phyloP scores from a whole-genome alignment of 2,888 invertebrate genomes.

The Brachylomia viminalis region DNA sequence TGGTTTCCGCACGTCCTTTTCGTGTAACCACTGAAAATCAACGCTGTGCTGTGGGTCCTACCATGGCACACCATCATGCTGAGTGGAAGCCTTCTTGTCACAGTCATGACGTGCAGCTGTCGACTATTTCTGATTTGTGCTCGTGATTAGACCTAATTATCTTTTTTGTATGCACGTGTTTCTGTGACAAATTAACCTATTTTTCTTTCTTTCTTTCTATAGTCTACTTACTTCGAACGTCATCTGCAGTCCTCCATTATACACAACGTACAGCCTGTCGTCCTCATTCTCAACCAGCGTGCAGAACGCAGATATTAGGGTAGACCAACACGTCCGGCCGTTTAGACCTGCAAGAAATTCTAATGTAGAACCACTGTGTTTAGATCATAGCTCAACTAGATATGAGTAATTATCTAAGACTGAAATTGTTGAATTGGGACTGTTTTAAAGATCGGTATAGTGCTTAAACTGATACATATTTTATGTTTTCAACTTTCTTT shows the following conservation, averaged over 20 bases:
- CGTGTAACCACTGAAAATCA: too few species aligned
- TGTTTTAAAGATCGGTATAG: not conserved
- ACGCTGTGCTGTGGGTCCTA: too few species aligned
- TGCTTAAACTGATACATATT: not conserved
- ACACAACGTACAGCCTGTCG: conserved; percentile 96
- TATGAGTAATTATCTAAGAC: not conserved
- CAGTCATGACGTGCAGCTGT: too few species aligned
- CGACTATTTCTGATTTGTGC: too few species aligned
- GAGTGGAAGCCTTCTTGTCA: too few species aligned
- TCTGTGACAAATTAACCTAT: too few species aligned
- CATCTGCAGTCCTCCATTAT: conserved; percentile 96
- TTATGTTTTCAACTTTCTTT: not conserved
- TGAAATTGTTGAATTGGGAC: not conserved
- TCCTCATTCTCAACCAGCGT: conserved; percentile 97
- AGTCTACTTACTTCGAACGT: conserved; percentile 92
- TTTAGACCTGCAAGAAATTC: conserved; percentile 92
- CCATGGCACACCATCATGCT: too few species aligned
- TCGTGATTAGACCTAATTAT: too few species aligned
- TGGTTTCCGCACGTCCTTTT: too few species aligned
- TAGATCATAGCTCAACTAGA: conserved; percentile 11
- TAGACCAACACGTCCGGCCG: conserved; percentile 97
- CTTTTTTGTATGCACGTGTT: too few species aligned
- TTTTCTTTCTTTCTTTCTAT: too few species aligned
- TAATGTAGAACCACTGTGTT: conserved; percentile 19
- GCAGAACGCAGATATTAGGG: conserved; percentile 97